phyloP scores from a whole-genome alignment of 2,888 invertebrate species.

The Cactoblastis cactorum region DNA sequence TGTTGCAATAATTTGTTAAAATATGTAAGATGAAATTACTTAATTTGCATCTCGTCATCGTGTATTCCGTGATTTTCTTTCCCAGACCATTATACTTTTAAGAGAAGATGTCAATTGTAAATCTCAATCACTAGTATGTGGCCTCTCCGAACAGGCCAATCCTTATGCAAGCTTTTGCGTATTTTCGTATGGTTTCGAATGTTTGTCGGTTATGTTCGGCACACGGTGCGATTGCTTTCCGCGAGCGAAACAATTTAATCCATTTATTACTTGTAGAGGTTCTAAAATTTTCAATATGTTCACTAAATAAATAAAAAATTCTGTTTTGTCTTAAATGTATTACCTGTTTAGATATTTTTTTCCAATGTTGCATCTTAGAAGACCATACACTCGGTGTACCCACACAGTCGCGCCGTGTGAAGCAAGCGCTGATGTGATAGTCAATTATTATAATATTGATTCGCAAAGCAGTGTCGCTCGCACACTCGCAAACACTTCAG shows the following conservation, averaged over 20 bases:
- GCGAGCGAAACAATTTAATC: neutral
- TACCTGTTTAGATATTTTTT: neutral
- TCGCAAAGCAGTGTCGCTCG: conserved; percentile 35
- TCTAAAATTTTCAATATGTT: neutral
- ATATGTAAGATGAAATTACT: too few relatives aligned
- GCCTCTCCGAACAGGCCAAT: neutral
- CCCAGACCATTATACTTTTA: too few relatives aligned
- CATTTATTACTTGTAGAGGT: neutral
- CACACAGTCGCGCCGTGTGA: conserved; percentile 25
- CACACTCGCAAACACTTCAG: conserved; percentile 26
- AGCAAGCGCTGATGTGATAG: conserved; percentile 50
- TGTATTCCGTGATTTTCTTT: too few relatives aligned
- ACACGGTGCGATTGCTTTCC: conserved; percentile 1
- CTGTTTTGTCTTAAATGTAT: neutral
- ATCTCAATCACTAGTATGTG: neutral
- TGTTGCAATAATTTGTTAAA: too few relatives aligned
- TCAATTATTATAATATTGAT: conserved; percentile 70
- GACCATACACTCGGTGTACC: neutral
- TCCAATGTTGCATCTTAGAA: too few relatives aligned
- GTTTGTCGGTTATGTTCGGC: conserved; percentile 1
- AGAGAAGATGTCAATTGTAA: neutral
- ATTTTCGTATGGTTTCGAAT: neutral
- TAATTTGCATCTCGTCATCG: too few relatives aligned
- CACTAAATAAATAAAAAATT: neutral
- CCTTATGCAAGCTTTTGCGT: conserved; percentile 1